These are phyloP conservation scores for Tetheella fluctuosa DNA, from an alignment of 2,888 invertebrate genomes.

Conservation along the genomic window DNA sequence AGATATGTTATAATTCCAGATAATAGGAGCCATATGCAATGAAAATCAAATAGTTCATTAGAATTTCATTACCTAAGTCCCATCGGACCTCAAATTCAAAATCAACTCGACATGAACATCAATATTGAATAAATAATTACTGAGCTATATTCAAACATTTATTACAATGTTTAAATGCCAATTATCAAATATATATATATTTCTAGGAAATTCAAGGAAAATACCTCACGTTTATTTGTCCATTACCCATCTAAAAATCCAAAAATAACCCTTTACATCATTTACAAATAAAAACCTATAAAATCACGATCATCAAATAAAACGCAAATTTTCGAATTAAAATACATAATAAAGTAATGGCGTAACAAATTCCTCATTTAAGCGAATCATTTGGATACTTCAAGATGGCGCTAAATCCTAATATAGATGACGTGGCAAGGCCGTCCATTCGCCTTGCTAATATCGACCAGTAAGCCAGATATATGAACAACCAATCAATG, in stretches of 20 bases:
- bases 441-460: constrained; percentile 51
- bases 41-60: too few species aligned
- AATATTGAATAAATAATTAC: too few species aligned
- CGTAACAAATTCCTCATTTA: constrained; percentile 10
- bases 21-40: too few species aligned
- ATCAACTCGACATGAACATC: too few species aligned
- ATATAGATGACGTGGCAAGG: constrained; percentile 48
- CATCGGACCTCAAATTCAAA: too few species aligned
- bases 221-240: too few species aligned
- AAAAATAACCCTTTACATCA: background rate
- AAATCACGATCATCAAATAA: background rate
- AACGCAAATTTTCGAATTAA: constrained; percentile 8
- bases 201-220: too few species aligned
- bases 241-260: background rate
- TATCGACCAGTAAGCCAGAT: background rate
- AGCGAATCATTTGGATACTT: constrained; percentile 24
- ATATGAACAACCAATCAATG: background rate
- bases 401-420: constrained; percentile 38
- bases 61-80: too few species aligned
- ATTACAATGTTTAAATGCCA: too few species aligned
- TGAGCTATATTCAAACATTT: too few species aligned
- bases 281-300: background rate
- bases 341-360: constrained; percentile 11
- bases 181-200: too few species aligned
- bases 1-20: too few species aligned